phyloP scores from a whole-genome alignment of 2,113 vertebrate species.

The Maccullochella peelii region DNA sequence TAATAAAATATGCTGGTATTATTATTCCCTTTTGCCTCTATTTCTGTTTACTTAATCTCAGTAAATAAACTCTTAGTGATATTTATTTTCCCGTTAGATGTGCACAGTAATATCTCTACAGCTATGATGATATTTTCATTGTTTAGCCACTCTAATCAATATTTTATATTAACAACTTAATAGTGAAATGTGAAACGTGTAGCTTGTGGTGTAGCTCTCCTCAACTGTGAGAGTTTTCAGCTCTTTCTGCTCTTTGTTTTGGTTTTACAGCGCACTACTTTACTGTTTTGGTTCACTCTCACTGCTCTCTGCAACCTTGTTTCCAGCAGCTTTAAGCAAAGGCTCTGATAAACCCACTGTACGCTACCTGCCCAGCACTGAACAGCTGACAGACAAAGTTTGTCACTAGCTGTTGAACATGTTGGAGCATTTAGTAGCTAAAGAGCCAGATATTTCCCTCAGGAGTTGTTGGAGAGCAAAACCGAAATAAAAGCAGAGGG shows the following conservation, averaged over 20 bases:
- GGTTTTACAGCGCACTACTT: not conserved
- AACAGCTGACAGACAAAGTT: constrained; percentile 42
- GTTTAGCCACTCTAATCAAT: not conserved
- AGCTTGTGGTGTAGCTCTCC: not conserved
- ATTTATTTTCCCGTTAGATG: not conserved
- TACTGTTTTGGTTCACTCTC: constrained; percentile 1
- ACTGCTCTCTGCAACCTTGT: constrained; percentile 1
- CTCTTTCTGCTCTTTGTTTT: not conserved
- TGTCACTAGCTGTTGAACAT: constrained; percentile 29
- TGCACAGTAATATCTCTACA: not conserved
- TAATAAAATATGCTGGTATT: not conserved
- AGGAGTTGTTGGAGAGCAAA: constrained; percentile 30
- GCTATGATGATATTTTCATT: not conserved
- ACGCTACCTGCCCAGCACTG: not conserved
- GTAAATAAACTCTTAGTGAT: not conserved
- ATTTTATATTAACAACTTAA: not conserved
- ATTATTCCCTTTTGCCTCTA: not conserved
- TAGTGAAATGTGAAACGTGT: not conserved
- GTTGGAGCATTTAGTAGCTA: constrained; percentile 39
- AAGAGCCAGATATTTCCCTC: constrained; percentile 38
- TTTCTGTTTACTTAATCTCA: not conserved
- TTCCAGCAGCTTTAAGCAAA: constrained; percentile 23
- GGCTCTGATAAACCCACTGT: constrained; percentile 5
- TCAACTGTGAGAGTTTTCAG: not conserved
- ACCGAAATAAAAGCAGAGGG: constrained; percentile 23